Evolutionary conservation across 2,113 vertebrate species (phyloP).

Genomic region (Tringa solitaria): DNA sequence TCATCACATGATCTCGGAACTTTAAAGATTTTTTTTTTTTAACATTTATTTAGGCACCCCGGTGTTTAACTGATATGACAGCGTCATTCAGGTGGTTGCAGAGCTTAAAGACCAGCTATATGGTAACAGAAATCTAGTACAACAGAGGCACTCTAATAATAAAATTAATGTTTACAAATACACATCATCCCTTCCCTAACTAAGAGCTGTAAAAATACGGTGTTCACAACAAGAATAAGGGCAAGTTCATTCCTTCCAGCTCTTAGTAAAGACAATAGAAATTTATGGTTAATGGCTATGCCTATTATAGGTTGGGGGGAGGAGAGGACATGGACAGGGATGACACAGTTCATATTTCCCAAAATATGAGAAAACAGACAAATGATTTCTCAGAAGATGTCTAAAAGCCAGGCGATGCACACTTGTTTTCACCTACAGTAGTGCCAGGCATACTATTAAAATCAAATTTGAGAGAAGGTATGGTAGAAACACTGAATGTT

Average conservation of each 20-base stretch:
- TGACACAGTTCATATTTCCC: neutral
- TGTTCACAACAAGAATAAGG: neutral
- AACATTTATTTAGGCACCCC: neutral
- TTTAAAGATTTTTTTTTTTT: neutral
- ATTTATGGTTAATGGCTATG: neutral
- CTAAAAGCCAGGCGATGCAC: neutral
- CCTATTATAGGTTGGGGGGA: accelerated
- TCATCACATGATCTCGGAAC: neutral
- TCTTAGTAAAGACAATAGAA: neutral
- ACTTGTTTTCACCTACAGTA: neutral
- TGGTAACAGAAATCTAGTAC: neutral
- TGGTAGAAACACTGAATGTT: neutral
- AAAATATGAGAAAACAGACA: neutral
- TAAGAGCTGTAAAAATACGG: neutral
- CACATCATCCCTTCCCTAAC: neutral
- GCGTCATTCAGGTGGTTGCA: neutral
- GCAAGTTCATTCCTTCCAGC: neutral
- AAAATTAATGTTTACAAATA: neutral
- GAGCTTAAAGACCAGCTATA: neutral
- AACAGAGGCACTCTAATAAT: neutral
- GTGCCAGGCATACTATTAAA: neutral
- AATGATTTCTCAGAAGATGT: neutral
- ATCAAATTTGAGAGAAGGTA: neutral
- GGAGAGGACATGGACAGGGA: neutral
- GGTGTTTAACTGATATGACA: neutral